Percentiles rank a stretch among this genome's conserved stretches.
Evolutionary conservation across 2,888 invertebrate species (phyloP).

Genomic region (Polydrusus cervinus): DNA sequence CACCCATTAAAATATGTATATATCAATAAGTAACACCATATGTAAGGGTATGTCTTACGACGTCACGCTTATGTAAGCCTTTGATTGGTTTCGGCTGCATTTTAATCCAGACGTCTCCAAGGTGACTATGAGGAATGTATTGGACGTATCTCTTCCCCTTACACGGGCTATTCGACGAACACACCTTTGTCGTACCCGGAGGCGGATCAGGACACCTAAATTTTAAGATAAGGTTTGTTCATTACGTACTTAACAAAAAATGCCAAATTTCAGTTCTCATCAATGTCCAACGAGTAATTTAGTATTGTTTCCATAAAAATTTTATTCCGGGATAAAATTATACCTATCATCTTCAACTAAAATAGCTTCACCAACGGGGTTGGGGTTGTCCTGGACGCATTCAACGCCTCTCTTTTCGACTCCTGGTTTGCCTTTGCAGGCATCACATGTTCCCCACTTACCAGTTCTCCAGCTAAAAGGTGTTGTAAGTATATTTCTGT

Average conservation of each 20-base stretch:
- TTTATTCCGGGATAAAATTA: too few relatives aligned
- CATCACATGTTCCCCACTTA: constrained; percentile 34
- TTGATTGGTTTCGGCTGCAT: constrained; percentile 32
- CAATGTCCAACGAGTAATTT: too few relatives aligned
- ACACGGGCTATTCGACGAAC: constrained; percentile 25
- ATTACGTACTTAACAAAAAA: too few relatives aligned
- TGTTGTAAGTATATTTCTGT: too few relatives aligned
- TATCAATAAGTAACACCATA: too few relatives aligned
- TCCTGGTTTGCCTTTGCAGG: constrained; percentile 41
- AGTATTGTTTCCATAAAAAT: too few relatives aligned
- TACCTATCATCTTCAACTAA: constrained; percentile 34
- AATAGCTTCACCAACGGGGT: constrained; percentile 35
- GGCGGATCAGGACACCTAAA: constrained; percentile 27
- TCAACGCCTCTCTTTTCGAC: constrained; percentile 33
- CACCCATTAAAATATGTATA: too few relatives aligned
- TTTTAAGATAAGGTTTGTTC: too few relatives aligned
- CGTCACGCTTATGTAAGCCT: constrained; percentile 18
- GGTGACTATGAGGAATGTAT: constrained; percentile 36
- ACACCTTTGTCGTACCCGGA: constrained; percentile 33
- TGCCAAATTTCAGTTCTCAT: too few relatives aligned
- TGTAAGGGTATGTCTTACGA: constrained; percentile 12
- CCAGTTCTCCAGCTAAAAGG: constrained; percentile 27
- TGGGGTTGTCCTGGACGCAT: constrained; percentile 35
- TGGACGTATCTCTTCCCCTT: constrained; percentile 37
- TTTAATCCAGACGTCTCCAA: constrained; percentile 40